phyloP scores from a whole-genome alignment of 1,140 invertebrate genomes.

The Drosophila funebris region DNA sequence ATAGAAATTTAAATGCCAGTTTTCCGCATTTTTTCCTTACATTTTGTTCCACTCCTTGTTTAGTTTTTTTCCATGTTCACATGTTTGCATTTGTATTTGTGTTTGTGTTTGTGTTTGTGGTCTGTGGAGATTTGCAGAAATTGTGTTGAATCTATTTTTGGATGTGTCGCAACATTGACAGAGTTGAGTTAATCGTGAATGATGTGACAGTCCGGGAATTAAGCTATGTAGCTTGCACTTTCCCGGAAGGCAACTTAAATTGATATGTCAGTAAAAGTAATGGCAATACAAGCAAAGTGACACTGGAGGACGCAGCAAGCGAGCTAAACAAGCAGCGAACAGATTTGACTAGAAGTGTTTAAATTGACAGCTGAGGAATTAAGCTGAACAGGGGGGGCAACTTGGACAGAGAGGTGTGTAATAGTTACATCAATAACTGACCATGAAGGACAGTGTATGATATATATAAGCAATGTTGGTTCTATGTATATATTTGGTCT shows the following conservation, averaged over 20 bases:
- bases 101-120: slow-evolving; percentile 14
- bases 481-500: too few relatives aligned
- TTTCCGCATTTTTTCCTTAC: slow-evolving; percentile 10
- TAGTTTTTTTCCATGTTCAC: not conserved
- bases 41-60: not conserved
- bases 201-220: slow-evolving; percentile 13
- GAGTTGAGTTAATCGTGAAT: slow-evolving; percentile 38
- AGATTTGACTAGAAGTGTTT: not conserved
- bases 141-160: slow-evolving; percentile 25
- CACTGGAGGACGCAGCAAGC: not conserved
- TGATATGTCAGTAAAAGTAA: not conserved
- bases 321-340: too few relatives aligned
- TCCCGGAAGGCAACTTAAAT: slow-evolving; percentile 1
- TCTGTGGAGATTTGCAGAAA: slow-evolving; percentile 28
- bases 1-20: slow-evolving; percentile 53
- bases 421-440: not conserved
- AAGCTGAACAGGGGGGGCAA: too few relatives aligned
- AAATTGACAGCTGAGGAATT: not conserved
- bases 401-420: not conserved
- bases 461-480: too few relatives aligned
- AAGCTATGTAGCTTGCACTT: slow-evolving; percentile 2
- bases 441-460: not conserved
- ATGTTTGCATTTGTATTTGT: not conserved
- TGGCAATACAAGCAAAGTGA: not conserved
- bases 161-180: slow-evolving; percentile 19